A percentile compares a stretch with the other conserved stretches of the same genome.
Conservation (phyloP, 2,113 vertebrate genomes). For the Trichomycterus rosablanca region DNA sequence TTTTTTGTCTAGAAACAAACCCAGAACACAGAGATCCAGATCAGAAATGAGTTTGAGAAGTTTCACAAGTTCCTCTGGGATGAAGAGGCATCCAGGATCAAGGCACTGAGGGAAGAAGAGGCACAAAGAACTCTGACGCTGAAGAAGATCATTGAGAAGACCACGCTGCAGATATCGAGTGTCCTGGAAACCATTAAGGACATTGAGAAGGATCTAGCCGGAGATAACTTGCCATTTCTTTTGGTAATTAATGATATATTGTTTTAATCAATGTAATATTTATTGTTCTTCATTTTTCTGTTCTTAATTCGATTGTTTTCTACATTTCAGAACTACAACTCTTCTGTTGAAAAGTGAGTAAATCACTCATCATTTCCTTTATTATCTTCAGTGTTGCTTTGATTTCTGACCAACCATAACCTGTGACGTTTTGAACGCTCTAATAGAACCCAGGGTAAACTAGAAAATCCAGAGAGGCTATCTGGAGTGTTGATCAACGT, state of each 20-base stretch:
- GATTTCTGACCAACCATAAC: not conserved
- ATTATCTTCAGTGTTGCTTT: not conserved
- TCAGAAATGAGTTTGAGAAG: constrained; percentile 31
- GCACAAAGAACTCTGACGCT: constrained; percentile 34
- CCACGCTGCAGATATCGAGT: constrained; percentile 25
- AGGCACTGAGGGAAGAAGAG: constrained; percentile 31
- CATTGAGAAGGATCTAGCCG: constrained; percentile 22
- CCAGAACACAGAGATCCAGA: constrained; percentile 24
- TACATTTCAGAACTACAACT: constrained; percentile 37
- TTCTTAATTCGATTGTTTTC: not conserved
- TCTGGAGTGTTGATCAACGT: constrained; percentile 42
- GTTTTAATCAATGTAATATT: not conserved
- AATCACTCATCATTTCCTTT: not conserved
- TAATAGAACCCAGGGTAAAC: constrained; percentile 30
- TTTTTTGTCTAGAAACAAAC: constrained; percentile 30
- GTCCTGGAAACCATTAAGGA: constrained; percentile 26
- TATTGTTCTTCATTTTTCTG: not conserved
- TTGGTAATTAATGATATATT: constrained; percentile 17
- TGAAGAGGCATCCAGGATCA: constrained; percentile 35
- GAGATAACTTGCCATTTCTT: constrained; percentile 34
- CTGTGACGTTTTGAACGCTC: constrained; percentile 1
- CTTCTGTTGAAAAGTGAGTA: constrained; percentile 35
- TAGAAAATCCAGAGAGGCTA: constrained; percentile 28
- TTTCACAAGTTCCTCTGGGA: constrained; percentile 42
- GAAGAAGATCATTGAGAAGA: constrained; percentile 35